Evolutionary conservation across 2,113 vertebrate species (phyloP), one percentile per base, ranked within the genome.

Genomic region (Pseudonaja textilis): DNA sequence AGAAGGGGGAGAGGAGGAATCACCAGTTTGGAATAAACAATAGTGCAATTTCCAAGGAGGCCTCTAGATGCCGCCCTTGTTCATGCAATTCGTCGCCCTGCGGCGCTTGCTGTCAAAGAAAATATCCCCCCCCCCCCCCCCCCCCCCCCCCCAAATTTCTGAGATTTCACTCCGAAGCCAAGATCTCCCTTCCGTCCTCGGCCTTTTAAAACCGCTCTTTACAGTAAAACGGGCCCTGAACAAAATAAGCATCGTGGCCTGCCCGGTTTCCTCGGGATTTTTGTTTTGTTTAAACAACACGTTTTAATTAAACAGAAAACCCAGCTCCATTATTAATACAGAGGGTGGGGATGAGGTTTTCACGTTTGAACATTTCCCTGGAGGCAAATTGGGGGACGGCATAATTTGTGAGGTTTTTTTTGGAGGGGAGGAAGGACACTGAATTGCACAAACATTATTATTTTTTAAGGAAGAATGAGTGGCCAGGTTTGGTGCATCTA

Each of bases 11-110:
- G 26, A 0, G 10, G 10, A 20, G 20, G 14, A 9, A 39, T n/a
- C 12, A 54, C 12, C 23, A 11, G n/a, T 34, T 22, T 29, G 4
- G 61, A 88, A 42, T 25, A 16, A 23, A 57, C 4, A 16, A 7
- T 1, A 2, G 12, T 22, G 45, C 86, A 57, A 25, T n/a, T 93
- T 89, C 55, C 55, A 42, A 22, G 10, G 29, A 16, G 22, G 55
- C 86, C 93, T n/a, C 92, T 69, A 93, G 52, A 69, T 55, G 93
- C 26, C 86, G 91, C 64, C 25, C 45, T 91, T 94, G 64, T 34
- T 89, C 64, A 69, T 69, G 69, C 54, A 11, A 25, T n/a, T 23
- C 64, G n/a, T n/a, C 39, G 45, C 26, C 5, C 12, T 12, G 0
- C 10, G 42, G 39, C 1, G 25, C 61, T 57, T 3, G 20, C 64